A percentile compares a stretch with the other conserved stretches of the same genome.
These are phyloP conservation scores for Lota lota DNA, from an alignment of 2,113 vertebrate species.

Conservation along the genomic window DNA sequence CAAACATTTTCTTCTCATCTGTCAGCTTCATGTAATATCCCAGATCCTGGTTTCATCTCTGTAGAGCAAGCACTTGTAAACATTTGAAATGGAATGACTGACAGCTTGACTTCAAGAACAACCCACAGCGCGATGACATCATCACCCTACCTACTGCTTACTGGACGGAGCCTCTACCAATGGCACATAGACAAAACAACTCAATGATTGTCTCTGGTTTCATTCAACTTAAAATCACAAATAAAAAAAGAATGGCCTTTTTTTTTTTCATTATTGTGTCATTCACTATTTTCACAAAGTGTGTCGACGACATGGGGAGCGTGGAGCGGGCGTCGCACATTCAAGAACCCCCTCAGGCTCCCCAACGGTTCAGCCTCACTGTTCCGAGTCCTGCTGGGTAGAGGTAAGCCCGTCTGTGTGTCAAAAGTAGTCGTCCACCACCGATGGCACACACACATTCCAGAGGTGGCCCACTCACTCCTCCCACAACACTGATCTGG, in stretches of 20 bases:
- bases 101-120: background rate
- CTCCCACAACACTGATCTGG: slow-evolving; percentile 47
- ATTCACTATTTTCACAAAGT: no score
- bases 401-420: no score
- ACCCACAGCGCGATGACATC: background rate
- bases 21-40: slow-evolving; percentile 61
- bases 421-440: slow-evolving; percentile 9
- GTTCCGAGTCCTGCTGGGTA: background rate
- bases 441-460: slow-evolving; percentile 65
- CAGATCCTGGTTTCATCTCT: slow-evolving; percentile 29
- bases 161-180: no score
- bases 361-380: slow-evolving; percentile 28
- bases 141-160: no score
- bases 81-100: slow-evolving; percentile 51
- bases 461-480: slow-evolving; percentile 46
- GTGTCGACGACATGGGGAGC: no score
- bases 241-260: slow-evolving; percentile 57
- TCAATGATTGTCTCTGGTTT: slow-evolving; percentile 75
- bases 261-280: slow-evolving; percentile 16
- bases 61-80: slow-evolving; percentile 69
- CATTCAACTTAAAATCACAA: slow-evolving; percentile 44
- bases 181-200: slow-evolving; percentile 50
- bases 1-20: slow-evolving; percentile 35
- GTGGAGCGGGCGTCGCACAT: slow-evolving; percentile 38
- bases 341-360: slow-evolving; percentile 53